Evolutionary conservation across 2,113 vertebrate genomes (phyloP), one percentile per base, ranked within the genome.

Genomic region (Perccottus glenii): DNA sequence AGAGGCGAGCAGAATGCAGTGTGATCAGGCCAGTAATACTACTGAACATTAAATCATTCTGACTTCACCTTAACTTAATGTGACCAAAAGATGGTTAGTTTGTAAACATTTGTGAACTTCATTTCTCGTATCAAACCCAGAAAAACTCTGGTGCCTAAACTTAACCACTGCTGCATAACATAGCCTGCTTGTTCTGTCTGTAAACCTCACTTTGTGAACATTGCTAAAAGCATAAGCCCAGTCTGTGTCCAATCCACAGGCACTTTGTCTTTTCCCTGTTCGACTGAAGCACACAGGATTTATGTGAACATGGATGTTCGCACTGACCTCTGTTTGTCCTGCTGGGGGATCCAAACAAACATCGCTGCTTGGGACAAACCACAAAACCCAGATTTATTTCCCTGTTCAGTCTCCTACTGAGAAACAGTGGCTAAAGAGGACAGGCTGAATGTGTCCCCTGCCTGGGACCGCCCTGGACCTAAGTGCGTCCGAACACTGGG

Each of bases 401-500:
- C 69, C 72, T 73, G n/a, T 71, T 69, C 70, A 49, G 67, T 60
- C 64, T 81, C 66, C 67, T 52, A 27, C 57, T n/a, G 60, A 74
- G 72, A 64, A 84, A 56, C 45, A 46, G 75, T 58, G 59, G 8
- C 69, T 66, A 72, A 75, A 74, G 49, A 77, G 60, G 77, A 78
- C 79, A 68, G 50, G 42, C 32, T 68, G 69, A 71, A 61, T 64
- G 64, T 19, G 11, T 63, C 44, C 70, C 12, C 60, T 58, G 63
- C 70, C 49, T 85, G 65, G 58, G 69, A 87, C 62, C 78, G 53
- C 69, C 43, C 61, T 43, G 12, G 60, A 74, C 67, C 70, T 70
- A 50, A 56, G 75, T 53, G 50, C 76, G 75, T 73, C 71, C 67
- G 82, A 84, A 90, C 88, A 90, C 85, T 87, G 85, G 78, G 46